Base-by-base conservation (phyloP, 2,888 invertebrate genomes). In the Bombylius discolor region DNA sequence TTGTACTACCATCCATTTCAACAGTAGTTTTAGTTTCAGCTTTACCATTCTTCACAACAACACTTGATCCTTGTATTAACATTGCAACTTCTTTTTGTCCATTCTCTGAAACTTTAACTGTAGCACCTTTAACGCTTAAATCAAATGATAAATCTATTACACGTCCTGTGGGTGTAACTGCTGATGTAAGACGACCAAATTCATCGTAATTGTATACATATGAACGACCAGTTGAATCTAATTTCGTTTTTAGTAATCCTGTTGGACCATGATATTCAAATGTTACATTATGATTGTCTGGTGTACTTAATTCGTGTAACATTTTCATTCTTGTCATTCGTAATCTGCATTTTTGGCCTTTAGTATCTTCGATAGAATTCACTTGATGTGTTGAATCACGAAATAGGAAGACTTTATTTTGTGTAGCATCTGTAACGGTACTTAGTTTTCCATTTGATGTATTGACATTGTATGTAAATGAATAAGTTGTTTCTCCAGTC, bases 121-220 rank as follows among this genome's bases (percentile, higher is more conserved):
- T 87, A 0, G 94, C 94, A 1, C 94, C 94, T 73, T 91, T 91
- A 13, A 89, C 76, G 66, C 90, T 92, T n/a, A 94, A 77, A 72
- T 94, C 93, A 67, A 93, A 94, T 5, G 85, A 85, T 1, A 94
- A 74, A 59, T 86, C 86, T 54, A 94, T 90, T 23, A 93, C 87
- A 75, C 93, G 86, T 7, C 96, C 96, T n/a, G 95, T 96, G 0
- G 97, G 96, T 7, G 93, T 93, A 0, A 95, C 89, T 1, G 94
- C 92, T 12, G 88, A 87, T 4, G 89, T 90, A 3, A 96, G 77
- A 56, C 96, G 81, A 4, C 97, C 97, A 67, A 94, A 95, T 68
- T 91, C 90, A 68, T 97, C 95, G 67, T 96, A 97, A 67, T 90
- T 89, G 71, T 96, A 97, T 31, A 93, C 89, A 68, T 91, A 91